phyloP scores from a whole-genome alignment of 37 sponge, comb jelly and placozoan genomes.

The Ephydatia muelleri region DNA sequence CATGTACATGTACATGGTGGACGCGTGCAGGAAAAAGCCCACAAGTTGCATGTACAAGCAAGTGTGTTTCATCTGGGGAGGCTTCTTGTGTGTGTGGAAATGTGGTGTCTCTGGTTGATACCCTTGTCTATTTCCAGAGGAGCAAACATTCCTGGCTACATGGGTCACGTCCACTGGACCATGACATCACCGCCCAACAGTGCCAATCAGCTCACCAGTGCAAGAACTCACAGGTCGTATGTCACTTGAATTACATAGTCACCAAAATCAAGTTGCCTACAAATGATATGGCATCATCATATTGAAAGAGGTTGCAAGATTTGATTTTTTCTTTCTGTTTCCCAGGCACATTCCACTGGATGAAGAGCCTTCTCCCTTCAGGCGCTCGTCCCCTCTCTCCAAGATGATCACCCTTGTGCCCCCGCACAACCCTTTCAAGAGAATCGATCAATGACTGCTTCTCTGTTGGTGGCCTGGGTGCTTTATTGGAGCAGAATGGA shows the following conservation, averaged over 20 bases:
- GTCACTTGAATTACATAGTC: no score
- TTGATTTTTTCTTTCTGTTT: not conserved
- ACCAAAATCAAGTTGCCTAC: no score
- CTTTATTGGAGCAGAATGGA: no score
- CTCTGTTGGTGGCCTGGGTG: no score
- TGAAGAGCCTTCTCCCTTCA: conserved; percentile 69
- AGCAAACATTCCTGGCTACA: conserved; percentile 77
- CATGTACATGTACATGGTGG: no score
- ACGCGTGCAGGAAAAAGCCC: no score
- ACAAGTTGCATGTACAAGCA: no score
- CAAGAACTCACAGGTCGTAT: conserved; percentile 47
- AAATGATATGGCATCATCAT: not conserved
- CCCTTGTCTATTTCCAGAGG: conserved; percentile 8
- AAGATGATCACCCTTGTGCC: conserved; percentile 61
- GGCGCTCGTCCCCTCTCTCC: conserved; percentile 60
- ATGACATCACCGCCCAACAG: conserved; percentile 28
- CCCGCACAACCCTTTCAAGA: conserved; percentile 85
- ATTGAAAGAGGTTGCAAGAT: not conserved
- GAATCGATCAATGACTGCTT: conserved; percentile 21
- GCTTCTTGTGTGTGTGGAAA: no score
- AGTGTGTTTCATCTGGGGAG: no score
- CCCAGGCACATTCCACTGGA: conserved; percentile 54
- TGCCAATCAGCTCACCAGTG: conserved; percentile 16
- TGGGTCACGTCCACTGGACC: conserved; percentile 63
- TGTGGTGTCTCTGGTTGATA: no score